These are phyloP conservation scores for Plectrocnemia conspersa DNA, from an alignment of 1,140 invertebrate genomes.

Conservation along the genomic window DNA sequence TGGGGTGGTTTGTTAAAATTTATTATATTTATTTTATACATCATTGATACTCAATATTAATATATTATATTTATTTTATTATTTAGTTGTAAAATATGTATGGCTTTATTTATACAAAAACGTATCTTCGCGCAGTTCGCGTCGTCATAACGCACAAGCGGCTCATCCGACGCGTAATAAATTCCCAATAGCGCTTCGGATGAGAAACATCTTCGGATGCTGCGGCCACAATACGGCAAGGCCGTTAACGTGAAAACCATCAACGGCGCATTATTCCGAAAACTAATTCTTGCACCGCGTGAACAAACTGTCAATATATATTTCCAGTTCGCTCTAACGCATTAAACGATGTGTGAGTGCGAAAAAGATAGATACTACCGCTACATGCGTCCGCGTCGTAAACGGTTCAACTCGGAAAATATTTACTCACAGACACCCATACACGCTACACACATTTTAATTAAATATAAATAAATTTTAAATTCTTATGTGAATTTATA, in stretches of 20 bases:
- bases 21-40: too few species aligned
- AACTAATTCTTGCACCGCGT: slow-evolving; percentile 8
- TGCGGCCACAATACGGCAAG: slow-evolving; percentile 10
- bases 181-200: background rate
- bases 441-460: slow-evolving; percentile 1
- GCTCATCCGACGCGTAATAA: background rate
- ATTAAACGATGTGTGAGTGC: background rate
- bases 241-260: slow-evolving; percentile 19
- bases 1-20: too few species aligned
- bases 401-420: slow-evolving; percentile 1
- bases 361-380: background rate
- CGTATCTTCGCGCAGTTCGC: background rate
- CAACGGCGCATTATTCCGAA: slow-evolving; percentile 14
- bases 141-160: background rate
- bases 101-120: too few species aligned
- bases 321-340: background rate
- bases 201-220: background rate
- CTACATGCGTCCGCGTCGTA: background rate
- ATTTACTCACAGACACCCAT: slow-evolving; percentile 4
- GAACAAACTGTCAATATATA: too few species aligned
- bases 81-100: too few species aligned
- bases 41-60: too few species aligned
- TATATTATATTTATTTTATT: too few species aligned
- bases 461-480: too few species aligned
- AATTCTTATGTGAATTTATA: too few species aligned